A percentile compares a stretch with the other conserved stretches of the same genome.
Conservation (phyloP, 2,797 vertebrate genomes). For the Lutjanus campechanus region DNA sequence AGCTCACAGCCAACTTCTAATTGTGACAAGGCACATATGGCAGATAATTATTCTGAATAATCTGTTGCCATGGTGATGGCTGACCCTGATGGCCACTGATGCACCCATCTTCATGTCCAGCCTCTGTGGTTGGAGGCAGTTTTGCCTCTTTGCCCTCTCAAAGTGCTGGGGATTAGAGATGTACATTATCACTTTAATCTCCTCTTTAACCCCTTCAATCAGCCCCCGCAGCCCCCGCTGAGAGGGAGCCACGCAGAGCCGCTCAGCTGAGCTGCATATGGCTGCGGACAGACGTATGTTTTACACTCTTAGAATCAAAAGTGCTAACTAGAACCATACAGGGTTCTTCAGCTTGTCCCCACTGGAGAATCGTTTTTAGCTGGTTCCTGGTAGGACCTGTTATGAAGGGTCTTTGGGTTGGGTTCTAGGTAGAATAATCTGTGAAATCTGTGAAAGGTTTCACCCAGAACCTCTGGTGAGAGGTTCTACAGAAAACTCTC, state of each 20-base stretch:
- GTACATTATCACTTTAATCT: conserved; percentile 84
- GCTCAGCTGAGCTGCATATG: conserved; percentile 48
- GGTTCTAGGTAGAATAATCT: too few relatives aligned
- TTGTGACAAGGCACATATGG: conserved; percentile 81
- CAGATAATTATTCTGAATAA: conserved; percentile 79
- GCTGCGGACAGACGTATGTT: conserved; percentile 47
- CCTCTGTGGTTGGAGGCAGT: conserved; percentile 51
- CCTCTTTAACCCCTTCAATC: conserved; percentile 76
- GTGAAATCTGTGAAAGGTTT: too few relatives aligned
- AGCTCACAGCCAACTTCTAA: conserved; percentile 73
- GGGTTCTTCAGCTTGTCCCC: too few relatives aligned
- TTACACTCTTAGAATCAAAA: not conserved
- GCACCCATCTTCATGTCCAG: conserved; percentile 45
- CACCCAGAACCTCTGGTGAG: too few relatives aligned
- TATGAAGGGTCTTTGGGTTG: too few relatives aligned
- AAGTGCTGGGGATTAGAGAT: conserved; percentile 78
- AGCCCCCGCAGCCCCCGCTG: conserved; percentile 27
- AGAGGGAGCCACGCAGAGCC: not conserved
- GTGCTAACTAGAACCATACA: too few relatives aligned
- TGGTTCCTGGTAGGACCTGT: too few relatives aligned
- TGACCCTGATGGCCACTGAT: conserved; percentile 59
- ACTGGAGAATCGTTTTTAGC: too few relatives aligned
- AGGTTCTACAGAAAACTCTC: too few relatives aligned
- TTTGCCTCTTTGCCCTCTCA: conserved; percentile 69
- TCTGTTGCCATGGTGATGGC: conserved; percentile 72